Percentiles rank a stretch among this genome's conserved stretches.
Conservation (phyloP, 2,113 vertebrate species). For the Oryzias melastigma region DNA sequence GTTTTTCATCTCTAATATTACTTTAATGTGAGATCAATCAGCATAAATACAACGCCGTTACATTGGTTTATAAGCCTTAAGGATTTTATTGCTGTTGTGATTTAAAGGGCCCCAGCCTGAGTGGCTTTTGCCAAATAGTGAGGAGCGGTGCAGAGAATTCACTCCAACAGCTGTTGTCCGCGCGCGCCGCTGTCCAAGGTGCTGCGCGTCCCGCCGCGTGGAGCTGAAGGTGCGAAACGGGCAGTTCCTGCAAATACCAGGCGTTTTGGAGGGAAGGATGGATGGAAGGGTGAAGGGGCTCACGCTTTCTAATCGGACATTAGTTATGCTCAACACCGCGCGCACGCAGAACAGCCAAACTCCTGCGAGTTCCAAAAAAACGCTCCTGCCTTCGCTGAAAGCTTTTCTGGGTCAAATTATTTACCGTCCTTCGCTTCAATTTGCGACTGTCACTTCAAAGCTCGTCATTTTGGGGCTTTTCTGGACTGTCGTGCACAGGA, state of each 20-base stretch:
- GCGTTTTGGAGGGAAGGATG: not conserved
- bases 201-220: conserved; percentile 18
- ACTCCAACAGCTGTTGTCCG: conserved; percentile 24
- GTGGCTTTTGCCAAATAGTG: conserved; percentile 31
- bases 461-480: conserved; percentile 42
- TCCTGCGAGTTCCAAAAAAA: conserved; percentile 31
- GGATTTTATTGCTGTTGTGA: not conserved
- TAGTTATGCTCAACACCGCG: conserved; percentile 10
- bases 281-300: not conserved
- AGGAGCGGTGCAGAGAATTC: conserved; percentile 39
- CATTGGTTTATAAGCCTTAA: not conserved
- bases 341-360: conserved; percentile 42
- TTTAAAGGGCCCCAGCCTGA: not conserved
- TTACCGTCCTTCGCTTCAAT: conserved; percentile 60
- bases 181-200: conserved; percentile 35
- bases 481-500: conserved; percentile 29
- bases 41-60: not conserved
- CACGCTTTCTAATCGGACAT: conserved; percentile 6
- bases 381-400: conserved; percentile 35
- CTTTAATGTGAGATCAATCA: not conserved
- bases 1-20: not conserved
- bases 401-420: conserved; percentile 67
- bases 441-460: conserved; percentile 59
- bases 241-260: not conserved
- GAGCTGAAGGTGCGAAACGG: conserved; percentile 3